Conservation (phyloP, 2,797 vertebrate genomes). For the Megaceryle alcyon region DNA sequence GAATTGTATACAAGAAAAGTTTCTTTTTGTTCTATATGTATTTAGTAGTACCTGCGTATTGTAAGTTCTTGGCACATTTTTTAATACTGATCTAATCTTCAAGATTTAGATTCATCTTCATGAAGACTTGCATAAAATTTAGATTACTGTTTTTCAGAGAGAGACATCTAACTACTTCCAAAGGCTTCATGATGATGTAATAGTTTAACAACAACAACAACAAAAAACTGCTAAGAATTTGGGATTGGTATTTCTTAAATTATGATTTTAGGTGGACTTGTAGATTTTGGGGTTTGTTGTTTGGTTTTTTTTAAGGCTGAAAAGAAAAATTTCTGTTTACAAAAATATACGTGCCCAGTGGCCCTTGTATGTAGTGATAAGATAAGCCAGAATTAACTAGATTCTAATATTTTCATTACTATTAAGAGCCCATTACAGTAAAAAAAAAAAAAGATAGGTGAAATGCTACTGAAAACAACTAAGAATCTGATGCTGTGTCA, state of each 20-base stretch:
- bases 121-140: background rate
- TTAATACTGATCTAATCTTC: background rate
- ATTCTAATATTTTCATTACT: background rate
- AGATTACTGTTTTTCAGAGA: background rate
- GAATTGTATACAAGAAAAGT: background rate
- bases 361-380: background rate
- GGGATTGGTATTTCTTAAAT: background rate
- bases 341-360: background rate
- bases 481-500: background rate
- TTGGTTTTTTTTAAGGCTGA: background rate
- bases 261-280: background rate
- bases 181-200: background rate
- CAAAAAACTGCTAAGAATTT: background rate
- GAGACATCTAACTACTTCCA: background rate
- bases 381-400: background rate
- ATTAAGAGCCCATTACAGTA: background rate
- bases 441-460: background rate
- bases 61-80: background rate
- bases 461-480: background rate
- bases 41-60: background rate
- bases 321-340: constrained; percentile 2
- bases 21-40: background rate
- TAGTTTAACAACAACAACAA: background rate
- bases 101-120: background rate
- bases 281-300: background rate